These are phyloP conservation scores for Nannoperca obscura DNA, from an alignment of 2,797 vertebrate genomes.

Conservation along the genomic window DNA sequence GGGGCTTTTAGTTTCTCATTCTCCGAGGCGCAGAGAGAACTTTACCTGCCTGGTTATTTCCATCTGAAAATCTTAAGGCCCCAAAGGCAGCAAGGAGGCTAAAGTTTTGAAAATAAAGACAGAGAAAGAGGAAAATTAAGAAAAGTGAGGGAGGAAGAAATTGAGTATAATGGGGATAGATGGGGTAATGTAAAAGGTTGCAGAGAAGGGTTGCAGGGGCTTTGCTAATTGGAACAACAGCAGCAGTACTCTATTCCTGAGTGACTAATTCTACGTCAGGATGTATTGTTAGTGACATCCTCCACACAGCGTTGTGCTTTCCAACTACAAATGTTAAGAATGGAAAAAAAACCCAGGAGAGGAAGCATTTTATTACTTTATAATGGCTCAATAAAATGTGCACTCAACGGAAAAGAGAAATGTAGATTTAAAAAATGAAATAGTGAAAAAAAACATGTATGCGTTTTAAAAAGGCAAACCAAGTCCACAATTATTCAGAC, in stretches of 20 bases:
- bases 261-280: conserved; percentile 75
- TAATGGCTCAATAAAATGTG: conserved; percentile 58
- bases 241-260: conserved; percentile 75
- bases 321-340: conserved; percentile 65
- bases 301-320: conserved; percentile 55
- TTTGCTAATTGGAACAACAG: conserved; percentile 81
- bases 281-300: conserved; percentile 77
- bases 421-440: conserved; percentile 50
- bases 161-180: conserved; percentile 70
- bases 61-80: conserved; percentile 43
- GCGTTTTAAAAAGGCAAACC: conserved; percentile 15
- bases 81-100: conserved; percentile 48
- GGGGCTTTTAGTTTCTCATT: conserved; percentile 33
- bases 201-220: conserved; percentile 66
- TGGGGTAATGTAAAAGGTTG: conserved; percentile 65
- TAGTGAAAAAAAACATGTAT: conserved; percentile 31
- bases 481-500: conserved; percentile 2
- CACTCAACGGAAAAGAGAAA: conserved; percentile 43
- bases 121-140: conserved; percentile 22
- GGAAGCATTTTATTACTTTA: conserved; percentile 63
- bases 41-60: conserved; percentile 64
- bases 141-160: conserved; percentile 43
- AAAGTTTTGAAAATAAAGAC: conserved; percentile 44
- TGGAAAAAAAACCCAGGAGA: conserved; percentile 58
- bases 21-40: conserved; percentile 29